A percentile compares a stretch with the other conserved stretches of the same genome.
Evolutionary conservation across 2,888 invertebrate species (phyloP).

Genomic region (Metopia argyrocephala): DNA sequence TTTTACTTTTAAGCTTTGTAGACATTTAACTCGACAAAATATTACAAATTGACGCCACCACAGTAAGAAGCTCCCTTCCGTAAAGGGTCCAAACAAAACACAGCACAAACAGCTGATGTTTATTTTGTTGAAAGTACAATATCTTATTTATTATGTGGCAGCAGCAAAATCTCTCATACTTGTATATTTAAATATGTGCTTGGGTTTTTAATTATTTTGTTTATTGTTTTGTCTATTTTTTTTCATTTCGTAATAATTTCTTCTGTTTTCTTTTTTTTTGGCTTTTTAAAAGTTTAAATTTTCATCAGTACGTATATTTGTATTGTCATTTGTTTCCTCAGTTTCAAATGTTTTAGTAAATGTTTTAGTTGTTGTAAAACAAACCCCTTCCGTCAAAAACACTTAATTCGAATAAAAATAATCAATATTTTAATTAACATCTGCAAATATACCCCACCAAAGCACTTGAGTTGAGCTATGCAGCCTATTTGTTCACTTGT

Average conservation of each 20-base stretch:
- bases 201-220: no score
- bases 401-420: conserved; percentile 26
- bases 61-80: background rate
- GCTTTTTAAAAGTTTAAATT: conserved; percentile 9
- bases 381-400: conserved; percentile 16
- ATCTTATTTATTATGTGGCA: conserved; percentile 9
- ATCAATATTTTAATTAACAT: conserved; percentile 56
- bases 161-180: background rate
- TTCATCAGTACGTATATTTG: background rate
- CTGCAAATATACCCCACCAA: conserved; percentile 51
- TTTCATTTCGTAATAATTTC: no score
- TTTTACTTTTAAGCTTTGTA: background rate
- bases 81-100: no score
- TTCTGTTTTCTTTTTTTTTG: background rate
- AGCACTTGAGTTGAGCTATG: no score
- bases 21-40: conserved; percentile 8
- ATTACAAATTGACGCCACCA: conserved; percentile 21
- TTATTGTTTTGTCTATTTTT: no score
- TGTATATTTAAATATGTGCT: background rate
- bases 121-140: conserved; percentile 14
- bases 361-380: conserved; percentile 32
- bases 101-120: conserved; percentile 38
- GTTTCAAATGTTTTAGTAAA: conserved; percentile 25
- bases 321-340: conserved; percentile 15
- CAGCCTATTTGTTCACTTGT: no score